These are phyloP conservation scores for Bombus waltoni DNA, from an alignment of 1,140 invertebrate species.

Conservation along the genomic window DNA sequence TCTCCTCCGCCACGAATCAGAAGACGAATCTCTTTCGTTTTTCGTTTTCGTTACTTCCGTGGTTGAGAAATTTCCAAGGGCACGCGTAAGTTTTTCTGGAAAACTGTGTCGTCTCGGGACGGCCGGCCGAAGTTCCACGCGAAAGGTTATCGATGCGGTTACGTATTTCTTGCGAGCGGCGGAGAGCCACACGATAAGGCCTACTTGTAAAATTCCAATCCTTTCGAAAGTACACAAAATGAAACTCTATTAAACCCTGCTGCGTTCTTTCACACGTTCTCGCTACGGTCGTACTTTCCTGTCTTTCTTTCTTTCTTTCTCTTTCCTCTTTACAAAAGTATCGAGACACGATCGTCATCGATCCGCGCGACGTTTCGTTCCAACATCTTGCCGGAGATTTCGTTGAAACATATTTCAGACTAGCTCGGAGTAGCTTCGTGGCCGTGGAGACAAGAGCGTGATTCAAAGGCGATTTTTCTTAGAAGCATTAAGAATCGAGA, in stretches of 20 bases:
- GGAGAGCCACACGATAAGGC: conserved; percentile 46
- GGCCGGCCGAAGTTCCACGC: conserved; percentile 32
- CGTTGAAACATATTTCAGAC: too few relatives aligned
- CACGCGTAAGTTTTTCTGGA: conserved; percentile 8
- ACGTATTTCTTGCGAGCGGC: conserved; percentile 2
- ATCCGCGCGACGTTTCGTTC: too few relatives aligned
- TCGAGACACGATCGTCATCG: too few relatives aligned
- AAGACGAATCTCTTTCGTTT: neutral
- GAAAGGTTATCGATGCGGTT: conserved; percentile 47
- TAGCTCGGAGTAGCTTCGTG: too few relatives aligned
- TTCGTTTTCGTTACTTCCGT: neutral
- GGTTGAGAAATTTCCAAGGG: conserved; percentile 19
- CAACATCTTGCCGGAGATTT: too few relatives aligned
- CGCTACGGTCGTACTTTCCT: too few relatives aligned
- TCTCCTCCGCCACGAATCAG: neutral
- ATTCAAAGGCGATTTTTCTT: too few relatives aligned
- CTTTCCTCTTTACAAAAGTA: too few relatives aligned
- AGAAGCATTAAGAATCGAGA: neutral
- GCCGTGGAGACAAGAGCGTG: too few relatives aligned
- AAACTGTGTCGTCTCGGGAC: conserved; percentile 11
- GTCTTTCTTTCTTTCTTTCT: too few relatives aligned
- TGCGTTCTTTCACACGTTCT: neutral
- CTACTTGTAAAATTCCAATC: conserved; percentile 43
- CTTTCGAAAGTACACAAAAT: conserved; percentile 39
- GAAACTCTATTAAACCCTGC: neutral